Percentiles rank a stretch among this genome's conserved stretches.
phyloP scores from a whole-genome alignment of 1,140 invertebrate species.

The Aricia agestis region DNA sequence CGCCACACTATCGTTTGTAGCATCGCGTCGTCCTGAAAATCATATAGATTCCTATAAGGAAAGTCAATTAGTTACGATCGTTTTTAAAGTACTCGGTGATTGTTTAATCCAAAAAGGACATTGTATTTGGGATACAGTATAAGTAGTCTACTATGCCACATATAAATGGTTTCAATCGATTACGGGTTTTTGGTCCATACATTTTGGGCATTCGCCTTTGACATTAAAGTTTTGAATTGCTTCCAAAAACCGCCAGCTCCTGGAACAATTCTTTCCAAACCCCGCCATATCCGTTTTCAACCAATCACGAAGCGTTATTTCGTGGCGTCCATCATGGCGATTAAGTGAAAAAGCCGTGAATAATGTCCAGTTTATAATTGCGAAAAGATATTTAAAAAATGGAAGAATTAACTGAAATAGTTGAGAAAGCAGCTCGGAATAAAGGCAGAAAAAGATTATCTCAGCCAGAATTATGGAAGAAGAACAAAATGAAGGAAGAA shows the following conservation, averaged over 20 bases:
- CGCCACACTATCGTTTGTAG: too few relatives aligned
- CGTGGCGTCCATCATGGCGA: slow-evolving; percentile 2
- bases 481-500: slow-evolving; percentile 17
- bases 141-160: too few relatives aligned
- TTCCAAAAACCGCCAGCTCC: slow-evolving; percentile 19
- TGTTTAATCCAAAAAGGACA: too few relatives aligned
- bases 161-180: too few relatives aligned
- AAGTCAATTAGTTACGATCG: too few relatives aligned
- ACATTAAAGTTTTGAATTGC: slow-evolving; percentile 11
- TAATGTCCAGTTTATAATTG: slow-evolving; percentile 8
- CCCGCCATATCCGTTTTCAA: slow-evolving; percentile 12
- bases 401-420: slow-evolving; percentile 15
- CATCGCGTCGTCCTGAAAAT: too few relatives aligned
- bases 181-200: too few relatives aligned
- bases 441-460: slow-evolving; percentile 11
- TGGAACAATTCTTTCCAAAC: slow-evolving; percentile 5
- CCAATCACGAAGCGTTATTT: too few relatives aligned
- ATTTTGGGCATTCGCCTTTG: too few relatives aligned
- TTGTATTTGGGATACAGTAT: too few relatives aligned
- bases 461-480: slow-evolving; percentile 11
- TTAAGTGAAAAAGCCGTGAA: slow-evolving; percentile 7
- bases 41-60: too few relatives aligned
- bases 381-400: background rate
- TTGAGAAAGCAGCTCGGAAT: slow-evolving; percentile 15
- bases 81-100: too few relatives aligned